Evolutionary conservation across 2,797 vertebrate species (phyloP).

Genomic region (Melanotaenia pygmaea): DNA sequence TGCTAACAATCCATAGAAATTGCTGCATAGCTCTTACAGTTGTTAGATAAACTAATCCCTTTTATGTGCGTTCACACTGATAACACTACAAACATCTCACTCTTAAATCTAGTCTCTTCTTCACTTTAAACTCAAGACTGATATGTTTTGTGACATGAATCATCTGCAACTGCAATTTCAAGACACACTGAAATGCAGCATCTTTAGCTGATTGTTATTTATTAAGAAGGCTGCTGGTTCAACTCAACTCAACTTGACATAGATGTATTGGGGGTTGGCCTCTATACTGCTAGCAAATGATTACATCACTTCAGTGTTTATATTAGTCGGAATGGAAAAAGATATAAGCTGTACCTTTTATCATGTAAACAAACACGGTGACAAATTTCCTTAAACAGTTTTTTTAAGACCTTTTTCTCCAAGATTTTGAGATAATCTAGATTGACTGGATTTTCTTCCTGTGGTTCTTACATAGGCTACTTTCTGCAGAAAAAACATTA

Average conservation of each 20-base stretch:
- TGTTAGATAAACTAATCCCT: neutral
- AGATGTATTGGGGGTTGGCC: neutral
- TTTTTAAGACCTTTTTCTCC: neutral
- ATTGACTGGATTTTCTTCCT: neutral
- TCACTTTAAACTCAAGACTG: neutral
- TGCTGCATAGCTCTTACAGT: neutral
- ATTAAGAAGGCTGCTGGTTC: neutral
- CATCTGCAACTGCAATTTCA: neutral
- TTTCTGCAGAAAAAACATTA: conserved; percentile 7
- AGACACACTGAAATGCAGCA: neutral
- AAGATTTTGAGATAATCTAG: neutral
- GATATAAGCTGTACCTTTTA: neutral
- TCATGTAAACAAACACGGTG: neutral
- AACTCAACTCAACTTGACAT: neutral
- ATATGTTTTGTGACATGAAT: neutral
- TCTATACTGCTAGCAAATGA: neutral
- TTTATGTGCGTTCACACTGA: neutral
- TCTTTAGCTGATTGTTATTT: neutral
- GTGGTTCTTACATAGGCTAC: neutral
- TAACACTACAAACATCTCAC: neutral
- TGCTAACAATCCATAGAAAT: neutral
- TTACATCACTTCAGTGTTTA: neutral
- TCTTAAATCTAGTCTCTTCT: neutral
- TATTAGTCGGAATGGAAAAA: neutral
- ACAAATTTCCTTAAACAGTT: neutral